These are phyloP conservation scores for Camponotus fellah DNA, from an alignment of 2,888 invertebrate genomes.

Conservation along the genomic window DNA sequence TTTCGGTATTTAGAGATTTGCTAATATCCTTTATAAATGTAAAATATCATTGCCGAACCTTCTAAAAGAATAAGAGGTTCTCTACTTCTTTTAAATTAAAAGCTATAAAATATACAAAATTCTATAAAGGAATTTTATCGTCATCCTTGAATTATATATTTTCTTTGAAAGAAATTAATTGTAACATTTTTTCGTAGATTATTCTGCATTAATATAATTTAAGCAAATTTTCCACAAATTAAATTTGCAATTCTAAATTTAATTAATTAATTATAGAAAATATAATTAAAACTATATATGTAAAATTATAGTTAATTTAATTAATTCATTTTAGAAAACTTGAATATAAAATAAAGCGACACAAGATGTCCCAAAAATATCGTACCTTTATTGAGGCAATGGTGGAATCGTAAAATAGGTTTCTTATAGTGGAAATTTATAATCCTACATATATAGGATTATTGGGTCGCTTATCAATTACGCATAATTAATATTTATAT, in stretches of 20 bases:
- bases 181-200: background rate
- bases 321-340: background rate
- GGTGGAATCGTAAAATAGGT: conserved; percentile 69
- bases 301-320: background rate
- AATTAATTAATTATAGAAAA: background rate
- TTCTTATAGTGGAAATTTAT: conserved; percentile 65
- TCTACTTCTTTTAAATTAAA: background rate
- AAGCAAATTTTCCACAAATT: background rate
- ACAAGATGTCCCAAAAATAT: conserved; percentile 71
- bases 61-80: background rate
- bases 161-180: background rate
- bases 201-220: background rate
- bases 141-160: background rate
- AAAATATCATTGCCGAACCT: background rate
- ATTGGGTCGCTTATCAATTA: conserved; percentile 49
- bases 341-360: background rate
- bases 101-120: background rate
- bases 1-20: background rate
- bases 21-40: background rate
- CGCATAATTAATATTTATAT: conserved; percentile 53
- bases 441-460: background rate
- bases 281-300: background rate
- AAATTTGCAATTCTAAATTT: background rate
- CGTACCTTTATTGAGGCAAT: conserved; percentile 74
- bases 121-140: background rate